Conservation (phyloP, 1,140 invertebrate genomes). For the Bombus pyrosoma region DNA sequence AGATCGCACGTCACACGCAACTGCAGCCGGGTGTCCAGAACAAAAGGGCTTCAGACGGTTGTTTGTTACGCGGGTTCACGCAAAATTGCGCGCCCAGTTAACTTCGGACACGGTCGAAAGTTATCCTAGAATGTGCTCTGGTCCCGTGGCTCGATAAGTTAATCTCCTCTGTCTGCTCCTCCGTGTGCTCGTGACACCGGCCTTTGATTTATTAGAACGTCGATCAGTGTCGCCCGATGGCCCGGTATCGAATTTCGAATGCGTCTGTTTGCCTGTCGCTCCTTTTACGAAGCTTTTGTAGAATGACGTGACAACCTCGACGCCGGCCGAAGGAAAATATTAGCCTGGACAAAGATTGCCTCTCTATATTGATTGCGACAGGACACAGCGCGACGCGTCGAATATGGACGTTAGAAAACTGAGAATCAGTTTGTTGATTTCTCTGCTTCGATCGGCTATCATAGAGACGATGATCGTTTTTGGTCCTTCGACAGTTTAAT, state of each 20-base stretch:
- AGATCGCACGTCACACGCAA: conserved; percentile 23
- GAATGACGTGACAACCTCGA: conserved; percentile 35
- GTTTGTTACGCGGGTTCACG: conserved; percentile 36
- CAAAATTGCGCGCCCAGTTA: conserved; percentile 52
- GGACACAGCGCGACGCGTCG: background rate
- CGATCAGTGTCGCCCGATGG: conserved; percentile 66
- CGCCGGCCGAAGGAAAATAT: conserved; percentile 30
- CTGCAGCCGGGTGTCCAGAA: background rate
- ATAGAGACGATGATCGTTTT: background rate
- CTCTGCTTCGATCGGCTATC: background rate
- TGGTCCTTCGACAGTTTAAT: background rate
- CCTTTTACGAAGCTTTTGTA: conserved; percentile 47
- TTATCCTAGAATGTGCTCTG: conserved; percentile 66
- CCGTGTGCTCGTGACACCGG: conserved; percentile 69
- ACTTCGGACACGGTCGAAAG: conserved; percentile 58
- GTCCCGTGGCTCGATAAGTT: conserved; percentile 69
- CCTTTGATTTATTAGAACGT: conserved; percentile 75
- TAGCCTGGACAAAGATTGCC: conserved; percentile 32
- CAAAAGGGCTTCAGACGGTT: conserved; percentile 47
- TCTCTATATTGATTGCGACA: conserved; percentile 16
- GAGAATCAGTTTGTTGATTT: background rate
- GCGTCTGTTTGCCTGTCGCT: conserved; percentile 62
- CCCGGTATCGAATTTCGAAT: conserved; percentile 69
- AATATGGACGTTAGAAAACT: background rate
- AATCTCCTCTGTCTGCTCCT: conserved; percentile 73